These are phyloP conservation scores for Anniella stebbinsi DNA, from an alignment of 2,797 vertebrate genomes.

Conservation along the genomic window DNA sequence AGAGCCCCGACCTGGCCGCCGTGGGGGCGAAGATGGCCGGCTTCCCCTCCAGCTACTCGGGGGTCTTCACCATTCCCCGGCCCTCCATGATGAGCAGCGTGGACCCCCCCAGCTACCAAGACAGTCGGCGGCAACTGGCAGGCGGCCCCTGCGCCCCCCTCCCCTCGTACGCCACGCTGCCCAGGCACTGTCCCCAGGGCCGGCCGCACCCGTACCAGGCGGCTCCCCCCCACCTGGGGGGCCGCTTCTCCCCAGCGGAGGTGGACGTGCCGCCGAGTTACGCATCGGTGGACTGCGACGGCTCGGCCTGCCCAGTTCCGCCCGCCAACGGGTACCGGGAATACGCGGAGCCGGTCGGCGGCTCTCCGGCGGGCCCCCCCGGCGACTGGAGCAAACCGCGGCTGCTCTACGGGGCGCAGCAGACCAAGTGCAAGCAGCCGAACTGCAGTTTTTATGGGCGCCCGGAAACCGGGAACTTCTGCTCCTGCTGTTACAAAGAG, in stretches of 20 bases:
- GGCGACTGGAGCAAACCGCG: conserved; percentile 78
- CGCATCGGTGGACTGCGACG: conserved; percentile 54
- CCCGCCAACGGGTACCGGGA: conserved; percentile 86
- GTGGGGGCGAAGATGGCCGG: conserved; percentile 69
- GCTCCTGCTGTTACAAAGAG: conserved; percentile 94
- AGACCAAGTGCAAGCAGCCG: conserved; percentile 92
- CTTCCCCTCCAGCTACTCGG: conserved; percentile 84
- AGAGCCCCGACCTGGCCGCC: conserved; percentile 54
- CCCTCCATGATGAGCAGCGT: conserved; percentile 77
- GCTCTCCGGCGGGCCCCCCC: conserved; percentile 57
- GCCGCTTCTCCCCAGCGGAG: conserved; percentile 61
- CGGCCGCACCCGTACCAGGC: conserved; percentile 77
- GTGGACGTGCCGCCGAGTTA: conserved; percentile 79
- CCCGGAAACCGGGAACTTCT: conserved; percentile 95
- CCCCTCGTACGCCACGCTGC: conserved; percentile 81
- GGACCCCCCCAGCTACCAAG: conserved; percentile 72
- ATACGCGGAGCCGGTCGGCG: conserved; percentile 65
- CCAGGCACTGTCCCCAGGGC: conserved; percentile 74
- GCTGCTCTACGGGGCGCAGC: conserved; percentile 74
- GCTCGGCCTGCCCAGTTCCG: conserved; percentile 35
- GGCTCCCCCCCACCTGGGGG: conserved; percentile 47
- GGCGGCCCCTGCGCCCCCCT: conserved; percentile 79
- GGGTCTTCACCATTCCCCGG: conserved; percentile 88
- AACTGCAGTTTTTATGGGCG: conserved; percentile 95
- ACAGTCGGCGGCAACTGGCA: conserved; percentile 84